Conservation (phyloP, 1,140 invertebrate species). For the Zaprionus africanus region DNA sequence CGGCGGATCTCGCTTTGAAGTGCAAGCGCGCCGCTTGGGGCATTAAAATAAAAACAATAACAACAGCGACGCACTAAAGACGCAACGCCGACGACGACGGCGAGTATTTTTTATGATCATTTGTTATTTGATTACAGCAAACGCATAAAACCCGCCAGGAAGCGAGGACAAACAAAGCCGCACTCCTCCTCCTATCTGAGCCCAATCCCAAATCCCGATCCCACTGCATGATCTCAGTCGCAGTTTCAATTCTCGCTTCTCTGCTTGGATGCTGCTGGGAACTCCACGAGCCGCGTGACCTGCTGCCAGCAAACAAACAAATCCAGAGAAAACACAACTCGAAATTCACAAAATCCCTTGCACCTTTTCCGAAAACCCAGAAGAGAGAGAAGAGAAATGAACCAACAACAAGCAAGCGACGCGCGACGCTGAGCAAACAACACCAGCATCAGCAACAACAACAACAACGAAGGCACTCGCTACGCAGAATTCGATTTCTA, state of each 20-base stretch:
- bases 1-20: slow-evolving; percentile 64
- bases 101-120: slow-evolving; percentile 69
- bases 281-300: slow-evolving; percentile 38
- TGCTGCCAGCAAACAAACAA: slow-evolving; percentile 50
- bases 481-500: slow-evolving; percentile 49
- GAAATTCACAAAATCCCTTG: slow-evolving; percentile 43
- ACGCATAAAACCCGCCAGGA: slow-evolving; percentile 60
- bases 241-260: neutral
- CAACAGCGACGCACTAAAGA: neutral
- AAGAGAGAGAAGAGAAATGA: slow-evolving; percentile 5
- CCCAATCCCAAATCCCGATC: slow-evolving; percentile 3
- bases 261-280: slow-evolving; percentile 37
- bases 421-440: slow-evolving; percentile 69
- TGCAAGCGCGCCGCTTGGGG: slow-evolving; percentile 45
- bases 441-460: slow-evolving; percentile 57
- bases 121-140: slow-evolving; percentile 77
- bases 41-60: slow-evolving; percentile 47
- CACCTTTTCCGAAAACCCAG: slow-evolving; percentile 42
- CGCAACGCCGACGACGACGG: neutral
- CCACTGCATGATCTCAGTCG: slow-evolving; percentile 5
- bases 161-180: slow-evolving; percentile 45
- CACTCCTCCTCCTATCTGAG: slow-evolving; percentile 3
- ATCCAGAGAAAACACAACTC: slow-evolving; percentile 51
- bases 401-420: slow-evolving; percentile 56
- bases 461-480: slow-evolving; percentile 42